These are phyloP conservation scores for Parapsyche elsis DNA, from an alignment of 1,140 invertebrate genomes.

Conservation along the genomic window DNA sequence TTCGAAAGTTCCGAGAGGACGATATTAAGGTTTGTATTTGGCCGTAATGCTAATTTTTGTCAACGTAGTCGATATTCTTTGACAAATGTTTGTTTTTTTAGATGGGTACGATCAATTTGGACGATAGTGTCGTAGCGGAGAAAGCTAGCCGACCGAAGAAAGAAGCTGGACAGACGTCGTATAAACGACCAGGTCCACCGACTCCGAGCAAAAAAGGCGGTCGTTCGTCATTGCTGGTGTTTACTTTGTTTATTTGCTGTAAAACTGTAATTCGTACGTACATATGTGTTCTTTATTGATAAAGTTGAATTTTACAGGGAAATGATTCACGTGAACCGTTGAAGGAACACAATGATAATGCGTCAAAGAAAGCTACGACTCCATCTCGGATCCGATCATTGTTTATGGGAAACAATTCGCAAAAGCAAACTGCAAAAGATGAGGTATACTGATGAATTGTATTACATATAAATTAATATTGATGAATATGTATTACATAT, in stretches of 20 bases:
- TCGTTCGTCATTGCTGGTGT: conserved; percentile 67
- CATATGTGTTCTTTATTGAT: neutral
- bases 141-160: conserved; percentile 63
- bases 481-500: conserved; percentile 28
- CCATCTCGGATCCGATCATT: conserved; percentile 53
- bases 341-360: conserved; percentile 57
- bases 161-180: conserved; percentile 73
- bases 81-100: conserved; percentile 10
- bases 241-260: neutral
- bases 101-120: conserved; percentile 41
- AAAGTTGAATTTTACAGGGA: conserved; percentile 46
- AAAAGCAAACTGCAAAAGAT: conserved; percentile 41
- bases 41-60: conserved; percentile 43
- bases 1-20: conserved; percentile 73
- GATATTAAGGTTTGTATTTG: conserved; percentile 76
- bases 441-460: conserved; percentile 40
- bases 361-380: conserved; percentile 57
- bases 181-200: conserved; percentile 85
- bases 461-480: neutral
- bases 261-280: neutral
- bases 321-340: conserved; percentile 59
- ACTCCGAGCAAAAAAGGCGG: conserved; percentile 87
- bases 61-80: neutral
- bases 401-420: conserved; percentile 53
- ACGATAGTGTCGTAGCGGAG: conserved; percentile 39